Evolutionary conservation across 2,797 vertebrate species (phyloP), one percentile per base, ranked within the genome.

Genomic region (Tragelaphus oryx): DNA sequence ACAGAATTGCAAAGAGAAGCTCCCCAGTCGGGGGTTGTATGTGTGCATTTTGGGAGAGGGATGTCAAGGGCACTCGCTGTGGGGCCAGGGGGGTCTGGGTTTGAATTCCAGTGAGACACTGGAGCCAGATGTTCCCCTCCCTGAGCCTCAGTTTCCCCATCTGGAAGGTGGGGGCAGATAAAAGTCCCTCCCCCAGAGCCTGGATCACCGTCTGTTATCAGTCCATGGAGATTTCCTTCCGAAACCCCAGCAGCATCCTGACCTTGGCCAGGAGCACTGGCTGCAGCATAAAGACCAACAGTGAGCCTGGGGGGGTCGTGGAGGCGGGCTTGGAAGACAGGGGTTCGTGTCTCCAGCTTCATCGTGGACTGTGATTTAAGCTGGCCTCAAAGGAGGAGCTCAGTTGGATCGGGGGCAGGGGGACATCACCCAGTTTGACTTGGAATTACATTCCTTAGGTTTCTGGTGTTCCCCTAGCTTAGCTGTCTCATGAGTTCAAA

Each of bases 381-480:
- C 50, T 10, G 46, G 11, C 52, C 52, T 68, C 8, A 0, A 30
- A 80, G 65, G 30, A 17, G 2, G 18, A 18, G 18, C 11, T 65
- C 2, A 10, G 14, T 5, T 50, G 65, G 13, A 33, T 6, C 1
- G 10, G 50, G 26, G 11, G 16, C 30, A 13, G 20, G 18, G 46
- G 37, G 30, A 4, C 9, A 0, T 14, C 50, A 1, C 44, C 33
- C 33, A 14, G 0, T 2, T 0, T 12, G 52, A 71, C 11, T 9
- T 5, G 20, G 50, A 41, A 5, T 11, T 2, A 1, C 1, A 11
- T 33, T 54, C 50, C 9, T 68, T 22, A 46, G 59, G 33, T 86
- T 68, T 30, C 74, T n/a, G 44, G 2, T 0, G 9, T 48, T 2
- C 0, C 18, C 55, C n/a, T 6, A 5, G 22, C 46, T 86, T 57